phyloP scores from a whole-genome alignment of 1,140 invertebrate species.

The Thaumetopoea pityocampa region DNA sequence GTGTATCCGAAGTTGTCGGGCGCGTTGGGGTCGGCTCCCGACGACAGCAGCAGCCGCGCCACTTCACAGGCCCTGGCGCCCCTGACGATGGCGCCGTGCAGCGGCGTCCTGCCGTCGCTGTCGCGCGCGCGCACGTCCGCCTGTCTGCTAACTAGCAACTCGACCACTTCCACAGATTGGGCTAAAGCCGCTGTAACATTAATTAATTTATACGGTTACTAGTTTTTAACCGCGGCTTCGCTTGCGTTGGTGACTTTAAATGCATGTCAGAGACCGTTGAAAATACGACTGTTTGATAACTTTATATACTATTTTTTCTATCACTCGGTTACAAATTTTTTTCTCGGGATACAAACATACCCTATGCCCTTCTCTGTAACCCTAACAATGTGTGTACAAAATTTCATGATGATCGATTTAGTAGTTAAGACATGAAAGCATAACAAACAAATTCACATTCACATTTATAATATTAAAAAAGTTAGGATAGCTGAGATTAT shows the following conservation, averaged over 20 bases:
- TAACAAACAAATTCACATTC: no score
- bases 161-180: constrained; percentile 84
- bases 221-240: neutral
- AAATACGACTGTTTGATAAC: no score
- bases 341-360: no score
- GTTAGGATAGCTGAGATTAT: no score
- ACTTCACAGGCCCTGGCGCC: constrained; percentile 84
- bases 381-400: no score
- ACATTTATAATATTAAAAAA: no score
- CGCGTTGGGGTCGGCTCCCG: constrained; percentile 86
- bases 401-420: no score
- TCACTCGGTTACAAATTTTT: no score
- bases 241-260: neutral
- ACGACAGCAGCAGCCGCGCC: constrained; percentile 79
- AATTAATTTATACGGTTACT: neutral
- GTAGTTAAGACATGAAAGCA: no score
- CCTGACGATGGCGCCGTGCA: constrained; percentile 88
- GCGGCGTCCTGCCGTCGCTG: constrained; percentile 82
- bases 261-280: neutral
- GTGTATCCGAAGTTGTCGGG: constrained; percentile 87
- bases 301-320: no score
- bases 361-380: no score
- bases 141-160: constrained; percentile 78
- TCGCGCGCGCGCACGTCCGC: constrained; percentile 81
- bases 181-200: constrained; percentile 79